Evolutionary conservation across 2,797 vertebrate genomes (phyloP).

Genomic region (Ceyx erithaca): DNA sequence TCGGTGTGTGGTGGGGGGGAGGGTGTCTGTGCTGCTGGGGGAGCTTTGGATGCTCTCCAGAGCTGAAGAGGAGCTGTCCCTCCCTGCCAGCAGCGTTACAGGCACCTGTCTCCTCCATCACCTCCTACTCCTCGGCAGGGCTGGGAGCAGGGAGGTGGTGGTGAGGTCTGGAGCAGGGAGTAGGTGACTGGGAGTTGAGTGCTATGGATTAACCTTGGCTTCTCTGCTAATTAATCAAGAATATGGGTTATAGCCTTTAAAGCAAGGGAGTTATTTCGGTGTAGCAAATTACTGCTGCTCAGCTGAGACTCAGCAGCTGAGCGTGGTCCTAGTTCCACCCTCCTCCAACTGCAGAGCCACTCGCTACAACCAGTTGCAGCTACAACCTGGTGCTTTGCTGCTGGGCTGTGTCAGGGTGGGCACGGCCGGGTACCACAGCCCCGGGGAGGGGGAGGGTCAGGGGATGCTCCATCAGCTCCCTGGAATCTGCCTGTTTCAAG

Average conservation of each 20-base stretch:
- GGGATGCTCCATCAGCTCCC: neutral
- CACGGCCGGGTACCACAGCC: neutral
- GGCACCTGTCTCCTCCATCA: slow-evolving; percentile 5
- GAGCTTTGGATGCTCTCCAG: neutral
- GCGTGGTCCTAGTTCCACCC: neutral
- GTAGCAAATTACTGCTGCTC: slow-evolving; percentile 36
- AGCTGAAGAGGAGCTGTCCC: neutral
- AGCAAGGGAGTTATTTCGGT: neutral
- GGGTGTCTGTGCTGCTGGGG: neutral
- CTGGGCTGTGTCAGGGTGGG: neutral
- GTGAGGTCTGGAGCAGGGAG: neutral
- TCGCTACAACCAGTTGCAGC: neutral
- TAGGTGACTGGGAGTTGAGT: neutral
- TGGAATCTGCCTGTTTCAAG: neutral
- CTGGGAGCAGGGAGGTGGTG: neutral
- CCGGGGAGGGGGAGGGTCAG: neutral
- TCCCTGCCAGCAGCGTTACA: neutral
- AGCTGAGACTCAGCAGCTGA: neutral
- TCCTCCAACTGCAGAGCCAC: neutral
- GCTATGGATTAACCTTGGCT: slow-evolving; percentile 8
- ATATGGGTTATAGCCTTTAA: slow-evolving; percentile 35
- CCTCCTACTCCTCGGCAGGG: neutral
- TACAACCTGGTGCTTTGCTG: neutral
- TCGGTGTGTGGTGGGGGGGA: neutral
- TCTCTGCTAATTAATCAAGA: slow-evolving; percentile 38